Conservation (phyloP, 2,888 invertebrate species). For the Tenthredo livida region DNA sequence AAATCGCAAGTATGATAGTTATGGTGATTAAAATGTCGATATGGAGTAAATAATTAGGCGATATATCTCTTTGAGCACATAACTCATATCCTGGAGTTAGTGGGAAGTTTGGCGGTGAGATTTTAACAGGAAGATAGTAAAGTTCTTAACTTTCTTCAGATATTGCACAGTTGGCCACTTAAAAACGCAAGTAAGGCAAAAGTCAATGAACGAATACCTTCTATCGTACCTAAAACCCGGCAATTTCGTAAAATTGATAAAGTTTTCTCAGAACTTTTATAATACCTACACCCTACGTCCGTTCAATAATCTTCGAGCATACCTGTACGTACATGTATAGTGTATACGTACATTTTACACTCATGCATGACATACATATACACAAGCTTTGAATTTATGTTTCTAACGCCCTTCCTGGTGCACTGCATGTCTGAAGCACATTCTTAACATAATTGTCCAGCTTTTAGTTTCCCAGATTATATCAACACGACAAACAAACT, state of each 20-base stretch:
- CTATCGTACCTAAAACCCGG: constrained; percentile 60
- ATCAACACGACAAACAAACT: constrained; percentile 7
- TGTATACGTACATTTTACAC: neutral
- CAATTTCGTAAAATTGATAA: constrained; percentile 77
- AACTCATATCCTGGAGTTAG: neutral
- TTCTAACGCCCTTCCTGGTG: constrained; percentile 58
- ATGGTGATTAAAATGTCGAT: neutral
- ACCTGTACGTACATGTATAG: constrained; percentile 47
- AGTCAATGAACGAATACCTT: constrained; percentile 41
- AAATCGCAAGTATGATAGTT: neutral
- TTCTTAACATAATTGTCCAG: constrained; percentile 47
- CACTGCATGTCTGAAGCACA: constrained; percentile 53
- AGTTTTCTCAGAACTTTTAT: constrained; percentile 76
- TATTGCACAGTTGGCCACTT: constrained; percentile 35
- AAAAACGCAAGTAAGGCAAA: constrained; percentile 42
- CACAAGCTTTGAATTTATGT: constrained; percentile 74
- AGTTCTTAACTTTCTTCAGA: constrained; percentile 20
- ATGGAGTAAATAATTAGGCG: constrained; percentile 8
- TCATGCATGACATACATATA: neutral
- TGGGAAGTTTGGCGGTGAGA: neutral
- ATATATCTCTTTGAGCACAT: neutral
- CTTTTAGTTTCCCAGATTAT: constrained; percentile 26
- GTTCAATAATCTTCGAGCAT: constrained; percentile 73
- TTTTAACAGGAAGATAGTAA: constrained; percentile 21
- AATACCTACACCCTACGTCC: constrained; percentile 68